Conservation (phyloP, 92 coral and sea anemone species). For the Epizoanthus ramosus region DNA sequence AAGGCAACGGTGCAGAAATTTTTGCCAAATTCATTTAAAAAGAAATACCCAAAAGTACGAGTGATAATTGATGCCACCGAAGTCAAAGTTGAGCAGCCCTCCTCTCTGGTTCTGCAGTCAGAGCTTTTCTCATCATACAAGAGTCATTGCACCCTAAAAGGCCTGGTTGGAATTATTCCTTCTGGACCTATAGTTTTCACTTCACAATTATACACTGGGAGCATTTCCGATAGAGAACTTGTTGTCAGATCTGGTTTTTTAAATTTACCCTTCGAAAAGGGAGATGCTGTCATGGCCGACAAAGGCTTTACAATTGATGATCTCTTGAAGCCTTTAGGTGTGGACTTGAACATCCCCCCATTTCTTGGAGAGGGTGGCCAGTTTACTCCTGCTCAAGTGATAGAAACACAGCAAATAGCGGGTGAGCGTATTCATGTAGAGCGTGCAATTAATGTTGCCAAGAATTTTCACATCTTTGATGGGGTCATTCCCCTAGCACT, state of each 20-base stretch:
- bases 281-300: slow-evolving; percentile 52
- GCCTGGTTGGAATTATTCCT: slow-evolving; percentile 68
- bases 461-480: no score
- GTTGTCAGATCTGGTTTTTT: slow-evolving; percentile 57
- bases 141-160: slow-evolving; percentile 63
- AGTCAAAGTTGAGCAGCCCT: slow-evolving; percentile 55
- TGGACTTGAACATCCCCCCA: no score
- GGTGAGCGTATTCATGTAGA: no score
- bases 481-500: no score
- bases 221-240: slow-evolving; percentile 63
- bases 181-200: slow-evolving; percentile 48
- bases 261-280: slow-evolving; percentile 49
- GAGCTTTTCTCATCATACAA: slow-evolving; percentile 63
- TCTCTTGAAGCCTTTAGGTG: no score
- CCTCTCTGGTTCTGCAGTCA: slow-evolving; percentile 57
- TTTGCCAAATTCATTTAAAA: slow-evolving; percentile 62
- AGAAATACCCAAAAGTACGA: slow-evolving; percentile 54
- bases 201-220: slow-evolving; percentile 65
- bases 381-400: no score
- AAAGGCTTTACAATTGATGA: no score
- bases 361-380: no score
- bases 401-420: no score
- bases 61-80: slow-evolving; percentile 66
- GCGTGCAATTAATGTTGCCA: no score
- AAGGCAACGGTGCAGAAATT: slow-evolving; percentile 39